These are phyloP conservation scores for Ptilodon capucinus DNA, from an alignment of 2,888 invertebrate species.

Conservation along the genomic window DNA sequence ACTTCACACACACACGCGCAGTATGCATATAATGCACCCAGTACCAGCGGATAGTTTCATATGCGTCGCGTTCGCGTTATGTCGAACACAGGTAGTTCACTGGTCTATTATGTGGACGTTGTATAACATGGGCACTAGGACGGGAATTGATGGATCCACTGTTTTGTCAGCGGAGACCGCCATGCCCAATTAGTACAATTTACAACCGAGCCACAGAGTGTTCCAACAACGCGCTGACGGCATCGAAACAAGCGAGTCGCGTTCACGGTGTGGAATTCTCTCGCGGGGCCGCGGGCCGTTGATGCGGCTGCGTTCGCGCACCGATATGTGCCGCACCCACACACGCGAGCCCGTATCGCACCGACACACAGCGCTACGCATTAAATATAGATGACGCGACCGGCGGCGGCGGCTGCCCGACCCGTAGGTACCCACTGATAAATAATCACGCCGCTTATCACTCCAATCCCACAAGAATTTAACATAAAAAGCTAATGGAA, in stretches of 20 bases:
- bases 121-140: conserved; percentile 60
- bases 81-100: conserved; percentile 62
- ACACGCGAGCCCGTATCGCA: conserved; percentile 33
- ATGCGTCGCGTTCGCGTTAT: conserved; percentile 54
- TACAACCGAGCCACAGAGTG: conserved; percentile 69
- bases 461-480: conserved; percentile 36
- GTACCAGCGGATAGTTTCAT: conserved; percentile 59
- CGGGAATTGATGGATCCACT: conserved; percentile 68
- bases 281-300: conserved; percentile 59
- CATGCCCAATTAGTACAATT: conserved; percentile 80
- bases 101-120: conserved; percentile 54
- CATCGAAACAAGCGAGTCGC: conserved; percentile 72
- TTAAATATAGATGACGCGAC: conserved; percentile 53
- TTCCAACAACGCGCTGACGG: conserved; percentile 74
- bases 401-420: conserved; percentile 31
- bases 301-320: conserved; percentile 73
- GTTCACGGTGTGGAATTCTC: conserved; percentile 76
- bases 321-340: conserved; percentile 62
- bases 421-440: conserved; percentile 37
- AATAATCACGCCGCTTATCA: conserved; percentile 40
- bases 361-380: conserved; percentile 41
- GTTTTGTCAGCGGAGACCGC: conserved; percentile 71
- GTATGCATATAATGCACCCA: conserved; percentile 71
- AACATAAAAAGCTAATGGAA: conserved; percentile 9
- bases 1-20: conserved; percentile 73